Conservation (phyloP, 2,113 vertebrate species). For the Pontoporia blainvillei region DNA sequence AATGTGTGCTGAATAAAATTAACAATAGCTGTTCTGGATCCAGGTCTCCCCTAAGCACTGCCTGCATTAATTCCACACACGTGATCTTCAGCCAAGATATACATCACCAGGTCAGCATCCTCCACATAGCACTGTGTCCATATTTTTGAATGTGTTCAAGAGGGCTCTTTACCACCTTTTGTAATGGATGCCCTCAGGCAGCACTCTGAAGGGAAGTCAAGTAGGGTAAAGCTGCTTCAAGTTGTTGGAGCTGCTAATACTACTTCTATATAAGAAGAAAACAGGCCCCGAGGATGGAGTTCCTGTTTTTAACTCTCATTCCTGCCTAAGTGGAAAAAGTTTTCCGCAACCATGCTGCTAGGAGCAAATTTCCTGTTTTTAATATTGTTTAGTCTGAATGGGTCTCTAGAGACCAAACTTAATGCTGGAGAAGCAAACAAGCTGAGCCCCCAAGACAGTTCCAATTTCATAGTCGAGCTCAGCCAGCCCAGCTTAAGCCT, state of each 20-base stretch:
- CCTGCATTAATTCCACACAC: background rate
- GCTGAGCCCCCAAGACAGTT: background rate
- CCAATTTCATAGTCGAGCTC: background rate
- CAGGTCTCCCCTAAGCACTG: background rate
- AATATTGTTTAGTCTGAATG: conserved; percentile 37
- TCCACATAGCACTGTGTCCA: background rate
- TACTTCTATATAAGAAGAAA: conserved; percentile 24
- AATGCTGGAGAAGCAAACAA: background rate
- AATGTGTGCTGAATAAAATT: background rate
- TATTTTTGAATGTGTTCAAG: background rate
- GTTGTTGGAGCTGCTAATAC: background rate
- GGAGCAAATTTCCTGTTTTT: conserved; percentile 60
- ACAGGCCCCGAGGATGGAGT: background rate
- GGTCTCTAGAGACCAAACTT: conserved; percentile 10
- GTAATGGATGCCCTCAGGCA: background rate
- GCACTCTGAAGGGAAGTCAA: background rate
- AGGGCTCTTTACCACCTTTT: background rate
- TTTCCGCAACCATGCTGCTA: conserved; percentile 8
- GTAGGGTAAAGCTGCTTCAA: background rate
- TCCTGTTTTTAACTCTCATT: conserved; percentile 50
- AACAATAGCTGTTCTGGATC: background rate
- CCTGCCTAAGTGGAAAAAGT: background rate
- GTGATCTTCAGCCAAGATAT: background rate
- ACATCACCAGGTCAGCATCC: background rate
- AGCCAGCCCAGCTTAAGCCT: background rate